Conservation (phyloP, 2,888 invertebrate species). For the Tenthredo distinguenda region DNA sequence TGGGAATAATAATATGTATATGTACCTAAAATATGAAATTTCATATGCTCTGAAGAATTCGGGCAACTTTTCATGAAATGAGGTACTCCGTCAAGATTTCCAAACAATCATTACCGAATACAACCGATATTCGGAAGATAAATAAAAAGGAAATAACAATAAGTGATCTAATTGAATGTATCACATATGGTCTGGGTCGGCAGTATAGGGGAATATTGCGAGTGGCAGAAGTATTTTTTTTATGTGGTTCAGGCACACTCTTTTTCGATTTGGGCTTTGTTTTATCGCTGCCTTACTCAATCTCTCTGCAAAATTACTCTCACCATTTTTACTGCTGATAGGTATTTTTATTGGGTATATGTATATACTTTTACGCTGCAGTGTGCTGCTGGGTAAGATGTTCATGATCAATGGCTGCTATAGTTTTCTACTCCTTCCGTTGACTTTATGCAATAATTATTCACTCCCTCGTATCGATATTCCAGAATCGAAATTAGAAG, state of each 20-base stretch:
- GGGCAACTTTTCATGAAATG: not conserved
- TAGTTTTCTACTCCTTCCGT: not conserved
- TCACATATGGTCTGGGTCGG: not conserved
- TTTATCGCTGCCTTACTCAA: constrained; percentile 36
- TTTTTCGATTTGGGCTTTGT: constrained; percentile 35
- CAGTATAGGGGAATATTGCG: not conserved
- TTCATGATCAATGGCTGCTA: not conserved
- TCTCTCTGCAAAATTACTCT: constrained; percentile 37
- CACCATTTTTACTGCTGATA: constrained; percentile 40
- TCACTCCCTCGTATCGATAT: not conserved
- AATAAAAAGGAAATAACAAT: not conserved
- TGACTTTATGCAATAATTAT: not conserved
- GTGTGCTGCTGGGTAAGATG: not conserved
- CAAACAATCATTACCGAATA: not conserved
- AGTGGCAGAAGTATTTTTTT: constrained; percentile 7
- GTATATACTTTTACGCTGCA: not conserved
- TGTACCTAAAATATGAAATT: not conserved
- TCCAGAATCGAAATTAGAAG: not conserved
- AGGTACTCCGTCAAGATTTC: not conserved
- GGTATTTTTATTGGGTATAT: constrained; percentile 14
- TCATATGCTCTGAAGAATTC: not conserved
- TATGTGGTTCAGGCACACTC: constrained; percentile 4
- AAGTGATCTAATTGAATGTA: not conserved
- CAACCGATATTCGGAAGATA: not conserved
- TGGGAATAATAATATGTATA: not conserved